A percentile compares a stretch with the other conserved stretches of the same genome.
These are phyloP conservation scores for Platysteira castanea DNA, from an alignment of 2,113 vertebrate species.

Conservation along the genomic window DNA sequence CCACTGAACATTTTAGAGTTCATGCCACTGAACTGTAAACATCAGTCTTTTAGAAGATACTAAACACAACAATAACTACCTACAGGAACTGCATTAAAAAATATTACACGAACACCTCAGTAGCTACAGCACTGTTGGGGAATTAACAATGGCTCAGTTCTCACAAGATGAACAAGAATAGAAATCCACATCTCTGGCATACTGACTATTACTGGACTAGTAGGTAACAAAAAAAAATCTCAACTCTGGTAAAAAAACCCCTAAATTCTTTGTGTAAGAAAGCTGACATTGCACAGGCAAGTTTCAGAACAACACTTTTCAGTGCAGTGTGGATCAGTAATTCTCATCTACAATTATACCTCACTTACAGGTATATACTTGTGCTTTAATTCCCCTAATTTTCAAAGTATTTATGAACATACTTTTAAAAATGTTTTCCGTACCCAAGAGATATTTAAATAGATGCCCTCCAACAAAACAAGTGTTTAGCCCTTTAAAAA, in stretches of 20 bases:
- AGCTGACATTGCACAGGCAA: not conserved
- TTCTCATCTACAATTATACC: not conserved
- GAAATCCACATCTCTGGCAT: not conserved
- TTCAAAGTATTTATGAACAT: not conserved
- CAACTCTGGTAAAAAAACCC: not conserved
- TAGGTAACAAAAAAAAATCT: not conserved
- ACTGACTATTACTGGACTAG: not conserved
- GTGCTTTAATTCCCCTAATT: not conserved
- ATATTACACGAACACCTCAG: not conserved
- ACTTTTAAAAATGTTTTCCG: not conserved
- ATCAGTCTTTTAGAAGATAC: not conserved
- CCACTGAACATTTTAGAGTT: not conserved
- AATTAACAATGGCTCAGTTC: not conserved
- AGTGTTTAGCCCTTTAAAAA: not conserved
- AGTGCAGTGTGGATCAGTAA: not conserved
- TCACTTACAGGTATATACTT: not conserved
- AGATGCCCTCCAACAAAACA: not conserved
- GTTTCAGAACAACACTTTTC: not conserved
- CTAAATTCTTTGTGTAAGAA: not conserved
- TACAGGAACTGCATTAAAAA: not conserved
- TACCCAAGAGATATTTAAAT: not conserved
- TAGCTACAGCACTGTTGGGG: not conserved
- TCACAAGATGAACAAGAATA: not conserved
- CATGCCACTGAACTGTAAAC: not conserved
- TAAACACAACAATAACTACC: not conserved